Percentiles rank a stretch among this genome's conserved stretches.
Conservation (phyloP, 2,797 vertebrate genomes). For the Momotus momota region DNA sequence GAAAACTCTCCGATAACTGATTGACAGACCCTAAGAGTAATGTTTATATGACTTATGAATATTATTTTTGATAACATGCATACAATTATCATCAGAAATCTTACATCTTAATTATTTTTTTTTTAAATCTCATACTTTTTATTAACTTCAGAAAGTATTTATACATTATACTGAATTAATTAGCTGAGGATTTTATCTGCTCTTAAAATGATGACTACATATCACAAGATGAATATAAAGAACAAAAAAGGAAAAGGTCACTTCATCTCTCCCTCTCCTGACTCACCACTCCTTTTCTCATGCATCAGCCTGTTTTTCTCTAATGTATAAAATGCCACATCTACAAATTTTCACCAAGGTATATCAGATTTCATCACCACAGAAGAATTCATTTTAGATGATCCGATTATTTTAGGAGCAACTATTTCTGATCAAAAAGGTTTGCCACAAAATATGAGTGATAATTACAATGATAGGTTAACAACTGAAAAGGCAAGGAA, state of each 20-base stretch:
- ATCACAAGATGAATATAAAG: background rate
- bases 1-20: background rate
- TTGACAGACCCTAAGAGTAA: background rate
- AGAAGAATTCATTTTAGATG: background rate
- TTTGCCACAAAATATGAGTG: background rate
- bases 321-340: conserved; percentile 6
- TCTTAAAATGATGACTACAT: background rate
- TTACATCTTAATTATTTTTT: background rate
- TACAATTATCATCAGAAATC: background rate
- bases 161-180: background rate
- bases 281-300: conserved; percentile 14
- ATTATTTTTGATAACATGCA: background rate
- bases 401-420: conserved; percentile 35
- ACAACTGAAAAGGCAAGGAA: conserved; percentile 36
- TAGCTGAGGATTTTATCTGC: background rate
- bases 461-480: conserved; percentile 49
- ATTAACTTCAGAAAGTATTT: background rate
- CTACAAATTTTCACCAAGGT: conserved; percentile 5
- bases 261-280: background rate
- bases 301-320: conserved; percentile 3
- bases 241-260: conserved; percentile 40
- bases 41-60: background rate
- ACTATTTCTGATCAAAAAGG: conserved; percentile 27
- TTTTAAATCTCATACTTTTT: background rate
- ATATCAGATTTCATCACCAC: conserved; percentile 15